These are phyloP conservation scores for Anastrepha obliqua DNA, from an alignment of 1,140 invertebrate species.

Conservation along the genomic window DNA sequence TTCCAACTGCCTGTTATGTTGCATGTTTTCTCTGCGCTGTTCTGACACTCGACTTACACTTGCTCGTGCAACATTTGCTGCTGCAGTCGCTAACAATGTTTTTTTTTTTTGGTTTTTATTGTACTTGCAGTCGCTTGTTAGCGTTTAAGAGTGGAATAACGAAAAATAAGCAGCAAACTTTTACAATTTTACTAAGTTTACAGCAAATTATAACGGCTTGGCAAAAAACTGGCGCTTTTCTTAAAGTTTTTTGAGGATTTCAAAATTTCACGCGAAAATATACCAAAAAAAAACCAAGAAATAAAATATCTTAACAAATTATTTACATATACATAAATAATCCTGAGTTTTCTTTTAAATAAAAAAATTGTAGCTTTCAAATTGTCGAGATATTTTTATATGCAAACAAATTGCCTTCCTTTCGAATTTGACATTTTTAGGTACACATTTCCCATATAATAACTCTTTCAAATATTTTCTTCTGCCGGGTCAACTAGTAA, in stretches of 20 bases:
- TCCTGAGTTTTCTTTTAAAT: too few species aligned
- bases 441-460: too few species aligned
- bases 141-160: neutral
- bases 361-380: too few species aligned
- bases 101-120: neutral
- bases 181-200: neutral
- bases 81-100: neutral
- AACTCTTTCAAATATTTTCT: too few species aligned
- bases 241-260: neutral
- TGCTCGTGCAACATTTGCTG: slow-evolving; percentile 15
- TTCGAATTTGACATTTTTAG: too few species aligned
- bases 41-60: slow-evolving; percentile 35
- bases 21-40: slow-evolving; percentile 23
- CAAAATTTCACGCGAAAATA: neutral
- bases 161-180: neutral
- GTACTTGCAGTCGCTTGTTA: slow-evolving; percentile 15
- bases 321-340: too few species aligned
- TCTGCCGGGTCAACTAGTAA: too few species aligned
- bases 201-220: neutral
- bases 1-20: slow-evolving; percentile 8
- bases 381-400: too few species aligned
- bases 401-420: too few species aligned
- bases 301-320: too few species aligned
- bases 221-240: neutral
- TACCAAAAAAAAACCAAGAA: too few species aligned